Evolutionary conservation across 2,797 vertebrate genomes (phyloP).

Genomic region (Podargus strigoides): DNA sequence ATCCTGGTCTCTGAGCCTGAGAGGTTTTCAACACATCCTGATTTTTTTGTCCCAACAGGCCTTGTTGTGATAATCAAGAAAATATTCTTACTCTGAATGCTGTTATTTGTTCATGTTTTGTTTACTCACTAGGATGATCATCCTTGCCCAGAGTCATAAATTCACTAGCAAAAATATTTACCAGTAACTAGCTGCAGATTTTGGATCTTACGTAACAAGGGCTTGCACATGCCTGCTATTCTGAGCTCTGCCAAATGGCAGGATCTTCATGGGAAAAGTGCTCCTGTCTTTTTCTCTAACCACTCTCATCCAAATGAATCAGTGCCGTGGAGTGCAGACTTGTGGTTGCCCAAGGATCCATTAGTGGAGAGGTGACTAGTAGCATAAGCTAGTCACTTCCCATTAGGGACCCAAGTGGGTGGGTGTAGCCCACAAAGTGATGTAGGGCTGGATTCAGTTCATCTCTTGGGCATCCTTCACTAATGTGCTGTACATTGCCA

Average conservation of each 20-base stretch:
- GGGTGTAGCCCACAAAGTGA: neutral
- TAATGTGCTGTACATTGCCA: neutral
- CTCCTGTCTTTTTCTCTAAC: neutral
- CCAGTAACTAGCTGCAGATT: slow-evolving; percentile 21
- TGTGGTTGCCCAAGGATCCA: neutral
- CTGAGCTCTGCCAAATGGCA: slow-evolving; percentile 13
- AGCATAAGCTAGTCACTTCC: neutral
- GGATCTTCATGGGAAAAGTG: slow-evolving; percentile 18
- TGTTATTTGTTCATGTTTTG: neutral
- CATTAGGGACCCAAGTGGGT: neutral
- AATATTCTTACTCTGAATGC: neutral
- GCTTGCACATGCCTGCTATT: neutral
- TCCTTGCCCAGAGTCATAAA: neutral
- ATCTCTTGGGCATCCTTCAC: neutral
- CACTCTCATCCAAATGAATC: neutral
- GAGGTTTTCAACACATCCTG: neutral
- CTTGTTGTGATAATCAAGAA: neutral
- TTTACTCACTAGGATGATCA: neutral
- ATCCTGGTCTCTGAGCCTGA: neutral
- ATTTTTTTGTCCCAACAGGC: neutral
- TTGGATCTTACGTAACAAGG: neutral
- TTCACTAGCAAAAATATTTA: slow-evolving; percentile 37
- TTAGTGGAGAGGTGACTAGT: neutral
- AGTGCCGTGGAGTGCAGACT: neutral
- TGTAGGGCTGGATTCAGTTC: neutral